Percentiles rank a stretch among this genome's conserved stretches.
These are phyloP conservation scores for Chalcosyrphus nemorum DNA, from an alignment of 2,888 invertebrate genomes.

Conservation along the genomic window DNA sequence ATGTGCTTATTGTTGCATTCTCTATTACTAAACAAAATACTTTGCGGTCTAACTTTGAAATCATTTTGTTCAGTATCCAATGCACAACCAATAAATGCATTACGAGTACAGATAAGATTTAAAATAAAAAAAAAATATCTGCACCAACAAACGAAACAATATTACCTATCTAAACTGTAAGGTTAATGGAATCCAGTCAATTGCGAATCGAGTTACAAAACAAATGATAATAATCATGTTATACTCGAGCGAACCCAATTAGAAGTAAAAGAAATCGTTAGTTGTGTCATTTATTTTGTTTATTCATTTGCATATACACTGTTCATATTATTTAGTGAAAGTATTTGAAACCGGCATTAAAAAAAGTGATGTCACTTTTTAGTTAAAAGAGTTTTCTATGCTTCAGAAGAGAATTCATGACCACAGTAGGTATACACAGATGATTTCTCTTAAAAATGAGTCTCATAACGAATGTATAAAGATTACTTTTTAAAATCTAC, in stretches of 20 bases:
- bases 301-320: slow-evolving; percentile 13
- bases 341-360: background rate
- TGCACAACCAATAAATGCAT: too few relatives aligned
- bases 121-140: too few relatives aligned
- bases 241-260: slow-evolving; percentile 6
- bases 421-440: too few relatives aligned
- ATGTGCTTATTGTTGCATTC: too few relatives aligned
- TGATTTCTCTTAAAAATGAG: slow-evolving; percentile 4
- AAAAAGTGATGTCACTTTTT: slow-evolving; percentile 14
- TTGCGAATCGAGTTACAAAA: slow-evolving; percentile 2
- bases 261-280: background rate
- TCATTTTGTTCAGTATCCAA: too few relatives aligned
- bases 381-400: background rate
- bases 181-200: background rate
- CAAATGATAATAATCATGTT: background rate
- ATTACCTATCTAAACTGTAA: too few relatives aligned
- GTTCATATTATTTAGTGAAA: slow-evolving; percentile 11
- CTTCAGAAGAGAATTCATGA: background rate
- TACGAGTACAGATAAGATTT: too few relatives aligned
- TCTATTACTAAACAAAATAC: too few relatives aligned
- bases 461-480: background rate
- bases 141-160: too few relatives aligned
- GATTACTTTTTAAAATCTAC: background rate
- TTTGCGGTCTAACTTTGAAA: too few relatives aligned
- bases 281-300: slow-evolving; percentile 11